phyloP scores from a whole-genome alignment of 2,797 vertebrate genomes.

The Apodemus agrarius region DNA sequence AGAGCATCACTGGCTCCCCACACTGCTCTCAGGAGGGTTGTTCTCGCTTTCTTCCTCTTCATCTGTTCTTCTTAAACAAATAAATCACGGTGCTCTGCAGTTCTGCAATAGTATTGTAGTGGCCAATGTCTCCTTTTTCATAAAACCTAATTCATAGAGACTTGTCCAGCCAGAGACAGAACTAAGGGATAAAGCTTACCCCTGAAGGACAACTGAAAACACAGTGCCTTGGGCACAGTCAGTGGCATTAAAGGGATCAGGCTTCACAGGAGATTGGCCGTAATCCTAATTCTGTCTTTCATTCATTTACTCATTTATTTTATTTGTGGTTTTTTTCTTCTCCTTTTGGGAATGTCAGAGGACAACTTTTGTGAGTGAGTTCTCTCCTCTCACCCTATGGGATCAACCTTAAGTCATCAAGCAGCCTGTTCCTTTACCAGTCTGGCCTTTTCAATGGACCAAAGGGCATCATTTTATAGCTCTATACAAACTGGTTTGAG shows the following conservation, averaged over 20 bases:
- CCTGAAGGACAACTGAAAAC: neutral
- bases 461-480: neutral
- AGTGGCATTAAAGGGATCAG: neutral
- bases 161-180: conserved; percentile 30
- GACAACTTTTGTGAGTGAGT: neutral
- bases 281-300: neutral
- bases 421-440: neutral
- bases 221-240: neutral
- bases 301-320: neutral
- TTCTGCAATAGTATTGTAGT: neutral
- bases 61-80: neutral
- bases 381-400: neutral
- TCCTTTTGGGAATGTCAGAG: neutral
- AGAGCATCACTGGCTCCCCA: neutral
- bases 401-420: neutral
- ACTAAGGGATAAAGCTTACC: neutral
- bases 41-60: neutral
- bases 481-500: neutral
- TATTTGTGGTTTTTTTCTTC: neutral
- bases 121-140: neutral
- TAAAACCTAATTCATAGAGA: conserved; percentile 1
- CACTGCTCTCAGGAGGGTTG: neutral
- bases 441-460: neutral
- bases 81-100: neutral
- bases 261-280: neutral